A percentile compares a stretch with the other conserved stretches of the same genome.
Conservation (phyloP, 2,113 vertebrate genomes). For the Cyanoramphus novaezelandiae region DNA sequence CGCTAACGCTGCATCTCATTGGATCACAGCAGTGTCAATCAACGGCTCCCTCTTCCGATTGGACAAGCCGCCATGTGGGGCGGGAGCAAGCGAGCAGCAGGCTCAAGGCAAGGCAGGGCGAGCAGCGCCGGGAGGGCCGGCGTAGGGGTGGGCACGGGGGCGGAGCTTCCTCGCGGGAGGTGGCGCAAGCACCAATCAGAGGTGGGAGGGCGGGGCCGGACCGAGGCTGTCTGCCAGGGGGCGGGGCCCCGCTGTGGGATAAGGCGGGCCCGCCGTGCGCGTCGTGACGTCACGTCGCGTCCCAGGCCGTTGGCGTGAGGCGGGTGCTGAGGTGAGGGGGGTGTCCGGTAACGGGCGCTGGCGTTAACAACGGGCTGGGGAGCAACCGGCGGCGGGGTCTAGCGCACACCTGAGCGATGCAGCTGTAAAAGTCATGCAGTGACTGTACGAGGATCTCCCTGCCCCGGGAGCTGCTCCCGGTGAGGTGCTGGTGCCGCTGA, state of each 20-base stretch:
- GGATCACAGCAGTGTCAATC: not conserved
- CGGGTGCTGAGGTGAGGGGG: accelerated
- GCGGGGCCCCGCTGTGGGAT: not conserved
- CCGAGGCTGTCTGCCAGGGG: not conserved
- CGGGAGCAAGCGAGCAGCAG: not conserved
- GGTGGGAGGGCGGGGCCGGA: accelerated
- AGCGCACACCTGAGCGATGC: accelerated
- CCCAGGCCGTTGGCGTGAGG: accelerated
- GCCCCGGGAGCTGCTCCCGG: not conserved
- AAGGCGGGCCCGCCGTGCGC: accelerated
- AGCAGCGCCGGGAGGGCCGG: not conserved
- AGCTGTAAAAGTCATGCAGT: accelerated
- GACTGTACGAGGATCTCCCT: accelerated
- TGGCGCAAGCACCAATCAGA: not conserved
- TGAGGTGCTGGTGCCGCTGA: not conserved
- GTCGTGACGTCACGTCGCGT: not conserved
- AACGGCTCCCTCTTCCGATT: accelerated
- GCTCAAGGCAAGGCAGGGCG: not conserved
- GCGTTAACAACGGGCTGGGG: accelerated
- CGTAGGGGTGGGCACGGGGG: not conserved
- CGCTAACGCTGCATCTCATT: not conserved
- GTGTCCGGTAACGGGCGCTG: accelerated
- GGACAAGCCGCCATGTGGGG: accelerated
- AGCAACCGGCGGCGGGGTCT: accelerated
- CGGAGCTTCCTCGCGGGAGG: not conserved